Percentiles rank a stretch among this genome's conserved stretches.
Conservation (phyloP, 2,888 invertebrate species). For the Acronicta aceris region DNA sequence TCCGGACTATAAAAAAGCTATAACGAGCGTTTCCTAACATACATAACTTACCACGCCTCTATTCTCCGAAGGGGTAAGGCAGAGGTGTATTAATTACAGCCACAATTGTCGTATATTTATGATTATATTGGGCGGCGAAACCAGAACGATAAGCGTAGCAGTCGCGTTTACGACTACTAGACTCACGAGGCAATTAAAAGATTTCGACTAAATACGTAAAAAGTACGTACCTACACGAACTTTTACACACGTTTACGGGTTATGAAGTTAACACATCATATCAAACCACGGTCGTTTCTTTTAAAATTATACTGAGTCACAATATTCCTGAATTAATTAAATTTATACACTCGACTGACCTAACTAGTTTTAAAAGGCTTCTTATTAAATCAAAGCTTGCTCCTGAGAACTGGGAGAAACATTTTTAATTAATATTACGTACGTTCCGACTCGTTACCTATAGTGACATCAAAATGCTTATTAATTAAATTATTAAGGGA, state of each 20-base stretch:
- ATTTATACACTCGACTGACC: constrained; percentile 64
- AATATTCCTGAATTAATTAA: constrained; percentile 65
- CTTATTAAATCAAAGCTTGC: constrained; percentile 65
- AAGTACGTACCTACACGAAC: neutral
- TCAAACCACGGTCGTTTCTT: constrained; percentile 20
- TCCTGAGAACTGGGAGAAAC: constrained; percentile 54
- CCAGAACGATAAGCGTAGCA: no score
- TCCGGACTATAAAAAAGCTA: no score
- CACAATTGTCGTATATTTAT: no score
- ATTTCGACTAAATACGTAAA: no score
- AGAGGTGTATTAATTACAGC: no score
- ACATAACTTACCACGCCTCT: no score
- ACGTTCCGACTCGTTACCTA: constrained; percentile 4
- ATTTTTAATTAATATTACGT: constrained; percentile 68
- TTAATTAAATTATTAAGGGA: constrained; percentile 38
- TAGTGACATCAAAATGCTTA: constrained; percentile 32
- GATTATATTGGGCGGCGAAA: no score
- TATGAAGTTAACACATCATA: constrained; percentile 12
- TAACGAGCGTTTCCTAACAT: no score
- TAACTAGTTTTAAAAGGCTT: constrained; percentile 62
- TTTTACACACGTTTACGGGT: constrained; percentile 5
- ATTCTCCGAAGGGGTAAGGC: no score
- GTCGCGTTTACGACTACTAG: no score
- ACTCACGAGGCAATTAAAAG: no score
- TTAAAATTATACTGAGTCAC: constrained; percentile 31